A percentile compares a stretch with the other conserved stretches of the same genome.
Conservation (phyloP, 2,888 invertebrate species). For the Chorisops tibialis region DNA sequence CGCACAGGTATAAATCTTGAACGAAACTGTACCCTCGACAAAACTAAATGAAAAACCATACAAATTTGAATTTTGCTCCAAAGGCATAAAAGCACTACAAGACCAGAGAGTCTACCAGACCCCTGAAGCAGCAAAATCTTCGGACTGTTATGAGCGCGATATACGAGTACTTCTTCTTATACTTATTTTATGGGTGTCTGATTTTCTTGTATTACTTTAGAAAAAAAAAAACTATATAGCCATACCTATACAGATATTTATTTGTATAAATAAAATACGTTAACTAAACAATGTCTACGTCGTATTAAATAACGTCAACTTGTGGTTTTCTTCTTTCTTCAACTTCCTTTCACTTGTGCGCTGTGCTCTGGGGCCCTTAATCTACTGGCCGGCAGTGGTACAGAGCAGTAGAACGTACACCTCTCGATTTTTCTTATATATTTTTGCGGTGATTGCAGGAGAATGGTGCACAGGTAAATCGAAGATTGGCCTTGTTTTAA, state of each 20-base stretch:
- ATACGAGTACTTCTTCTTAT: too few species aligned
- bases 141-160: neutral
- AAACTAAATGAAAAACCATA: neutral
- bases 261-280: constrained; percentile 8
- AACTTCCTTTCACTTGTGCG: constrained; percentile 5
- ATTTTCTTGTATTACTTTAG: neutral
- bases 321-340: constrained; percentile 21
- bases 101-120: too few species aligned
- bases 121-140: neutral
- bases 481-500: too few species aligned
- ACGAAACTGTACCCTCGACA: neutral
- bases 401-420: too few species aligned
- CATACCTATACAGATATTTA: too few species aligned
- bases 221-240: neutral
- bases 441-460: too few species aligned
- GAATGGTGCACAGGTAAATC: too few species aligned
- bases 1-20: neutral
- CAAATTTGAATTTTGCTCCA: neutral
- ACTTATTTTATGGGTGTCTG: constrained; percentile 18
- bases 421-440: too few species aligned
- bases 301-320: constrained; percentile 26
- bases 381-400: too few species aligned
- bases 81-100: neutral
- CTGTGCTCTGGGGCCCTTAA: too few species aligned
- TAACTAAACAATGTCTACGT: neutral